Evolutionary conservation across 1,140 invertebrate species (phyloP).

Genomic region (Cydia strobilella): DNA sequence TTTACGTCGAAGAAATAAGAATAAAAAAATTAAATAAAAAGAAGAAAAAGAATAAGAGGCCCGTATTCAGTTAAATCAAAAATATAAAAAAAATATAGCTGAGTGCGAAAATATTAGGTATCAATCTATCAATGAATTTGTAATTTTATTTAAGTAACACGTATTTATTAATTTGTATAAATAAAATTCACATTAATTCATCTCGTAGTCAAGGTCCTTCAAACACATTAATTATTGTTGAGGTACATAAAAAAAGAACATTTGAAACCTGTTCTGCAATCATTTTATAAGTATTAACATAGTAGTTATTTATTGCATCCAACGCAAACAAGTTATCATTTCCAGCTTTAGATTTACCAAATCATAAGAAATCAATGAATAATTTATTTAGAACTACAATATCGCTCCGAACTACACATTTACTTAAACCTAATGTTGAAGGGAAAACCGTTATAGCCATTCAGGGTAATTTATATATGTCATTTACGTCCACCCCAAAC

Average conservation of each 20-base stretch:
- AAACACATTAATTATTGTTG: neutral
- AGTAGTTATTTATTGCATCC: conserved; percentile 13
- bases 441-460: conserved; percentile 6
- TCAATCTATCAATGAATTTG: too few species aligned
- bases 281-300: neutral
- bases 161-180: neutral
- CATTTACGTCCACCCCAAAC: conserved; percentile 12
- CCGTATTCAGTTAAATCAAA: too few species aligned
- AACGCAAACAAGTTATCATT: conserved; percentile 17
- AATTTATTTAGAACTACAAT: conserved; percentile 22
- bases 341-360: conserved; percentile 19
- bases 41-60: too few species aligned
- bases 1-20: too few species aligned
- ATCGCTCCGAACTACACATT: neutral
- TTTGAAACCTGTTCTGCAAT: conserved; percentile 24
- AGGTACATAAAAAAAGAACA: neutral
- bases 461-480: conserved; percentile 11
- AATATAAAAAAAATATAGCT: too few species aligned
- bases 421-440: neutral
- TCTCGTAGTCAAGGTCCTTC: neutral
- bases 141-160: too few species aligned
- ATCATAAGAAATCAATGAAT: conserved; percentile 32
- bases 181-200: neutral
- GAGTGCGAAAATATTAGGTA: too few species aligned
- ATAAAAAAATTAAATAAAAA: too few species aligned